Percentiles rank a stretch among this genome's conserved stretches.
Conservation (phyloP, 2,797 vertebrate genomes). For the Hippocampus kuda region DNA sequence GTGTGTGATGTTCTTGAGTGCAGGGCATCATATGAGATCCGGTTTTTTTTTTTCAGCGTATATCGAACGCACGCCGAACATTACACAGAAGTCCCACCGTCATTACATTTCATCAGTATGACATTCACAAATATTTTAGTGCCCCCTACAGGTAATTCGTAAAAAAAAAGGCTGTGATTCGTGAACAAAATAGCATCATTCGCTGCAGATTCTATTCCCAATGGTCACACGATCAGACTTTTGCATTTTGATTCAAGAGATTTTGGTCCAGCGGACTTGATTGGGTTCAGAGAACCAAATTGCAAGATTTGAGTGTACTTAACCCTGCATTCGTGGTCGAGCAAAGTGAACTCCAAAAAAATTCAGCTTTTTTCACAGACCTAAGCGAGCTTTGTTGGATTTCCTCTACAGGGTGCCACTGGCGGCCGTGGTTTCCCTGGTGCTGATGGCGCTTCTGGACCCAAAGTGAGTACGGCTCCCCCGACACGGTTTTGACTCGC, state of each 20-base stretch:
- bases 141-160: conserved; percentile 1
- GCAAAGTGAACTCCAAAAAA: neutral
- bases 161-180: neutral
- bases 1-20: neutral
- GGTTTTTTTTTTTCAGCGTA: neutral
- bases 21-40: neutral
- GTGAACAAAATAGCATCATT: too few relatives aligned
- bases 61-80: neutral
- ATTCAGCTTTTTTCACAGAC: neutral
- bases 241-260: too few relatives aligned
- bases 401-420: conserved; percentile 72
- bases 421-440: conserved; percentile 95
- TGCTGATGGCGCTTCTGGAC: conserved; percentile 78
- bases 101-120: neutral
- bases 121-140: neutral
- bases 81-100: too few relatives aligned
- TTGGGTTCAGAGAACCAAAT: neutral
- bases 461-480: conserved; percentile 70
- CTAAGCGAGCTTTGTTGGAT: conserved; percentile 8
- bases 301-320: neutral
- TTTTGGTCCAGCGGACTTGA: neutral
- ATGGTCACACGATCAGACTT: neutral
- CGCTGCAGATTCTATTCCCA: neutral
- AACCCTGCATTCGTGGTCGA: neutral
- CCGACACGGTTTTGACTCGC: neutral